Evolutionary conservation across 2,888 invertebrate species (phyloP), one percentile per base, ranked within the genome.

Genomic region (Andricus curvator): DNA sequence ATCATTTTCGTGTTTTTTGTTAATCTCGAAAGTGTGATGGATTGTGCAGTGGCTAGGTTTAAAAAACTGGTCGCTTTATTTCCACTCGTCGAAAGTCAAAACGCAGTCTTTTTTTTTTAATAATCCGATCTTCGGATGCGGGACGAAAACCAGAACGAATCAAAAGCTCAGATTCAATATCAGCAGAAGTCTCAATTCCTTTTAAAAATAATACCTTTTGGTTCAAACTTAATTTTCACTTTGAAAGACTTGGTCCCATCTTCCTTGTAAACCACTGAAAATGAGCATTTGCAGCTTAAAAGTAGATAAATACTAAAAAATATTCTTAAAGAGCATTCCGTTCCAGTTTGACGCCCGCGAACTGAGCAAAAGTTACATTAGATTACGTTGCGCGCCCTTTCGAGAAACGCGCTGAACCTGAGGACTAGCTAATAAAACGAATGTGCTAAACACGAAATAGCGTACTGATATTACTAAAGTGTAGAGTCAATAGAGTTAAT

Each of bases 371-470:
- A 74, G 56, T 74, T 67, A 67, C 41, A 20, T 77, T 66, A 76
- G 67, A 62, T 62, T 78, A 80, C 56, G n/a, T 77, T 80, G 33
- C 82, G 80, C 84, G 76, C 81, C 79, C 76, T 68, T 81, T 65
- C 48, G 78, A 65, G 48, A 66, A 44, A 51, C 79, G 78, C 67
- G 70, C 62, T 60, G 37, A 67, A 78, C 62, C 78, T 67, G 78
- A 64, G 48, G 90, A 91, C 91, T 90, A 90, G 89, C 88, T 90
- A 86, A 88, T 88, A 87, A 87, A 85, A 89, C 86, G 88, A 88
- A 86, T 83, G 86, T 85, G 87, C 87, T 89, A 89, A 89, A 89
- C 86, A 88, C 84, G 87, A 89, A 86, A 88, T 84, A 85, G 74
- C 81, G 80, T 81, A 83, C 84, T 80, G 80, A 81, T 86, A 87